Evolutionary conservation across 2,888 invertebrate species (phyloP).

Genomic region (Candidula unifasciata): DNA sequence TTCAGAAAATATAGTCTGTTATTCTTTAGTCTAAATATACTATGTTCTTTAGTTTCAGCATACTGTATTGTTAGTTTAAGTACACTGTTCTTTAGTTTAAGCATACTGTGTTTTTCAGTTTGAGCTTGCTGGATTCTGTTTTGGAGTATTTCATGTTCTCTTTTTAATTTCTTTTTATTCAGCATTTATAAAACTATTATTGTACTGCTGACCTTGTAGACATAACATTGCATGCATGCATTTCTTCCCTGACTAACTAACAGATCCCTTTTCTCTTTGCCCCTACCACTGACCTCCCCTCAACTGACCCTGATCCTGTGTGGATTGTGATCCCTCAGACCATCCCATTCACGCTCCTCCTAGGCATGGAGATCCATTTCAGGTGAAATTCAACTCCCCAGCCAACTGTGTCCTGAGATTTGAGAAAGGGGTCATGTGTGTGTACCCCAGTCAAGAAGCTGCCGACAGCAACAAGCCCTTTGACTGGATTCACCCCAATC

Average conservation of each 20-base stretch:
- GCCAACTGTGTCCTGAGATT: conserved; percentile 86
- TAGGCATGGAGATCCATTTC: conserved; percentile 86
- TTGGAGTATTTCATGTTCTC: too few relatives aligned
- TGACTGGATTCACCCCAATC: conserved; percentile 84
- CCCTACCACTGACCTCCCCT: not conserved
- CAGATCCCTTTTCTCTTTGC: not conserved
- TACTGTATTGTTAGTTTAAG: too few relatives aligned
- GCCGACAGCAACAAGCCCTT: conserved; percentile 81
- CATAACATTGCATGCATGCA: not conserved
- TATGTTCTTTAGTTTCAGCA: too few relatives aligned
- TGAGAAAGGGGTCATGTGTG: conserved; percentile 87
- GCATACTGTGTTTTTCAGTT: too few relatives aligned
- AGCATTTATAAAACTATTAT: too few relatives aligned
- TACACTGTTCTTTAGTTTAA: too few relatives aligned
- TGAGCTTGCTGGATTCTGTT: too few relatives aligned
- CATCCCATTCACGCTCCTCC: conserved; percentile 90
- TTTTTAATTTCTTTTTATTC: too few relatives aligned
- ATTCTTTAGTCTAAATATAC: too few relatives aligned
- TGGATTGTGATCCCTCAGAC: conserved; percentile 80
- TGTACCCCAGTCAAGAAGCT: conserved; percentile 84
- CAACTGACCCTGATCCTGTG: not conserved
- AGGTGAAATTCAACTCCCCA: conserved; percentile 85
- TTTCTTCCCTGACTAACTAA: not conserved
- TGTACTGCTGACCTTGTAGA: too few relatives aligned
- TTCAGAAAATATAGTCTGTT: too few relatives aligned